Evolutionary conservation across 2,797 vertebrate species (phyloP).

Genomic region (Alosa sapidissima): DNA sequence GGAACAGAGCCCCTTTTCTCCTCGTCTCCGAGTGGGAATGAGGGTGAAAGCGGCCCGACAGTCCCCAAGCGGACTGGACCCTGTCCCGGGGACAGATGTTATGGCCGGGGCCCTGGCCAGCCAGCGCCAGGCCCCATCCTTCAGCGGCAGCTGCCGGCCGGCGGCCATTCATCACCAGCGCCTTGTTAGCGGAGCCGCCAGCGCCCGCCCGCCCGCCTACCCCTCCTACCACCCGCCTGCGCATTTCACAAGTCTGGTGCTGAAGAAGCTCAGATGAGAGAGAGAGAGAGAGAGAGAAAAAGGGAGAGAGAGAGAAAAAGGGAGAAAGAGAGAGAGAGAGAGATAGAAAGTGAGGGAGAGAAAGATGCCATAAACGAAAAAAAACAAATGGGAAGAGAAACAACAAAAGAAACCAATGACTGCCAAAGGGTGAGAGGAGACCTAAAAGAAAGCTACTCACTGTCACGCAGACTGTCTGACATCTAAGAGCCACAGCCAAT

Average conservation of each 20-base stretch:
- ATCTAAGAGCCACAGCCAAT: slow-evolving; percentile 14
- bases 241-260: neutral
- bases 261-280: neutral
- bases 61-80: slow-evolving; percentile 30
- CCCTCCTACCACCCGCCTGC: neutral
- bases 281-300: neutral
- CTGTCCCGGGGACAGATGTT: slow-evolving; percentile 41
- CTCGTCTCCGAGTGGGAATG: slow-evolving; percentile 17
- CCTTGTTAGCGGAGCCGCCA: neutral
- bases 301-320: neutral
- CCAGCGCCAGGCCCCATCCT: slow-evolving; percentile 22
- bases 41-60: slow-evolving; percentile 28
- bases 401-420: neutral
- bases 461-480: neutral
- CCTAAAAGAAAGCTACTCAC: neutral
- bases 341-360: neutral
- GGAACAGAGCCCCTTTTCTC: slow-evolving; percentile 42
- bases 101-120: slow-evolving; percentile 30
- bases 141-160: slow-evolving; percentile 38
- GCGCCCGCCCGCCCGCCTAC: neutral
- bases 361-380: neutral
- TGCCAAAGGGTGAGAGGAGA: neutral
- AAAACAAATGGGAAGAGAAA: neutral
- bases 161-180: slow-evolving; percentile 12
- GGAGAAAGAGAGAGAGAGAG: neutral